phyloP scores from a whole-genome alignment of 2,888 invertebrate genomes.

The Chrysolina oricalcia region DNA sequence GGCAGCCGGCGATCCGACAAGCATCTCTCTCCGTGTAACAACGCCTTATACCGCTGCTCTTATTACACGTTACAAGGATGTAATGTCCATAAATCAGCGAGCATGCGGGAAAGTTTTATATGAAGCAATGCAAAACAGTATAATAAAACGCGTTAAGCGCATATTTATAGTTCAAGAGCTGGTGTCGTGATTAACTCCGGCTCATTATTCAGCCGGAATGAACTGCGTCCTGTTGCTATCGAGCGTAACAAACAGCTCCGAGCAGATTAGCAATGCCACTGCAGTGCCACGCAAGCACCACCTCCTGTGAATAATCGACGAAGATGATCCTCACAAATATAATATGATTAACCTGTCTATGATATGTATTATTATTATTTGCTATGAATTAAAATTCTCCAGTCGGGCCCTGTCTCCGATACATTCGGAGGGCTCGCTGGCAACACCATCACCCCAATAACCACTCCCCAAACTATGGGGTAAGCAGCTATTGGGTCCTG shows the following conservation, averaged over 20 bases:
- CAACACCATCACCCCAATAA: too few species aligned
- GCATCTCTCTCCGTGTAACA: constrained; percentile 65
- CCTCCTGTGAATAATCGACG: constrained; percentile 51
- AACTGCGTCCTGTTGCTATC: constrained; percentile 66
- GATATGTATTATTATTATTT: too few species aligned
- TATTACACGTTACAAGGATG: constrained; percentile 69
- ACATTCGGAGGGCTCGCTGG: too few species aligned
- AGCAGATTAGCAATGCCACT: constrained; percentile 56
- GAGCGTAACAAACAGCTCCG: constrained; percentile 61
- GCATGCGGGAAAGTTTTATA: constrained; percentile 69
- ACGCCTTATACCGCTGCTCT: constrained; percentile 66
- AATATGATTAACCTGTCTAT: too few species aligned
- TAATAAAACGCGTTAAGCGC: constrained; percentile 70
- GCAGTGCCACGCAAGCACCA: constrained; percentile 52
- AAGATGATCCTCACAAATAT: constrained; percentile 47
- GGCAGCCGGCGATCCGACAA: constrained; percentile 61
- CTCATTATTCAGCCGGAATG: constrained; percentile 69
- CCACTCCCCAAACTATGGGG: too few species aligned
- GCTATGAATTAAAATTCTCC: too few species aligned
- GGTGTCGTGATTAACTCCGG: constrained; percentile 69
- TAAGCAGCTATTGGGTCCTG: too few species aligned
- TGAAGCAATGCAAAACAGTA: constrained; percentile 69
- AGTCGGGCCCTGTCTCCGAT: too few species aligned
- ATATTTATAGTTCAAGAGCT: constrained; percentile 69
- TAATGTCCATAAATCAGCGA: constrained; percentile 68